Base-by-base conservation (phyloP, 2,797 vertebrate species). In the Poecile montanus region DNA sequence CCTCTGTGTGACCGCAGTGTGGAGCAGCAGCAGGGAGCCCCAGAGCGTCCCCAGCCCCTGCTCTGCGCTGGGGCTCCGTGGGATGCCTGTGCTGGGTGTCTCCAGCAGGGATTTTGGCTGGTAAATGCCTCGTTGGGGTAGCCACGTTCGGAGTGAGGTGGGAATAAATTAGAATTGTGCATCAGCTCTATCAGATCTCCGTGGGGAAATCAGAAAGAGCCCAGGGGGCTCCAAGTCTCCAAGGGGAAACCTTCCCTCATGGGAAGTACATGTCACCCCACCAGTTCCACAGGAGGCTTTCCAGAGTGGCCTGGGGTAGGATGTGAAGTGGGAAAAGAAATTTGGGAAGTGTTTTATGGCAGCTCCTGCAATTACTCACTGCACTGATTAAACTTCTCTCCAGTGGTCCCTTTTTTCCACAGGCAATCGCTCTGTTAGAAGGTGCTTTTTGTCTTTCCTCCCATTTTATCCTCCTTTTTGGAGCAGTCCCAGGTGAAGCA, bases 21-120 rank as follows among this genome's bases (percentile, higher is more conserved):
- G 16, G 17, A 56, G 15, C 38, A 44, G 32, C 32, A 18, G 56
- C 67, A 53, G 78, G 26, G 9, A 6, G 80, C 11, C 42, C 94
- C 77, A 17, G 32, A 74, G 50, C 34, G 38, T 36, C 71, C 48
- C 48, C 44, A 0, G 2, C 1, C 6, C 8, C 53, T 30, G 48
- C 45, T n/a, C 34, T 1, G 6, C 1, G 0, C 48, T 6, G 47
- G 3, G 13, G 26, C 56, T 38, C 4, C 1, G 27, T 21, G 44
- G 26, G 25, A 15, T 1, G 11, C 7, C 54, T 7, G 0, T 15
- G 3, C 0, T 2, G 40, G 56, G 63, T 17, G 54, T 12, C 13
- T 13, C 71, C 17, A 16, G 48, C 48, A 19, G 30, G 42, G 4
- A 13, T 79, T 73, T 51, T 40, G 29, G 32, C 54, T 21, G 68